Evolutionary conservation across 2,797 vertebrate genomes (phyloP), one percentile per base, ranked within the genome.

Genomic region (Allobates femoralis): DNA sequence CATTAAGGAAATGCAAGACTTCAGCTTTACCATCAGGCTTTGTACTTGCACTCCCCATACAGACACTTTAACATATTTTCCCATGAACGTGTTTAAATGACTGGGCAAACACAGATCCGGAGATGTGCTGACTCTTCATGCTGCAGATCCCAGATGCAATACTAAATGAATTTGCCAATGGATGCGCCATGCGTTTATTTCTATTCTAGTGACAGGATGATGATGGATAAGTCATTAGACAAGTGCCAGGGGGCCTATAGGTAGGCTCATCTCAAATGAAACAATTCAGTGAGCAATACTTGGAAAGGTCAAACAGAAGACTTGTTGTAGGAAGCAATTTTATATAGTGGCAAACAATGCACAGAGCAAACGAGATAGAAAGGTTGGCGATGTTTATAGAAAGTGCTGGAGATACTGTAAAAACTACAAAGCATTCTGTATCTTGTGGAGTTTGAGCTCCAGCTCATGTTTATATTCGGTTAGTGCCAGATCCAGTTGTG

Each of bases 211-310:
- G 69, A 75, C 69, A 83, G 32, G 53, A 30, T 19, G 37, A 58
- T 75, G 69, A 83, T 83, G 69, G 81, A 83, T 83, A 83, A 83
- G 81, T 30, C 69, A 46, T 60, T 74, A 73, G 32, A 83, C 26
- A 58, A 18, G 66, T 71, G 67, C 53, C 81, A 46, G 81, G 81
- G 58, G 81, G 62, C 66, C 81, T n/a, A 73, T 83, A 67, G 66
- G 41, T 26, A 60, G 53, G 34, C 34, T 83, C 26, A 60, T 41
- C 56, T 62, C 26, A 74, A 56, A 74, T 74, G 81, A 83, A 60
- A 83, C n/a, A 60, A 74, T 56, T 58, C 69, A 83, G 75, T 58
- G 34, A 83, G 23, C 55, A 30, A 58, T 62, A 46, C 55, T 62
- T 21, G 53, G 19, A 46, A 74, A 83, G 81, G 81, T 83, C 81